Conservation (phyloP, 2,113 vertebrate genomes). For the Orientallactaga bullata region DNA sequence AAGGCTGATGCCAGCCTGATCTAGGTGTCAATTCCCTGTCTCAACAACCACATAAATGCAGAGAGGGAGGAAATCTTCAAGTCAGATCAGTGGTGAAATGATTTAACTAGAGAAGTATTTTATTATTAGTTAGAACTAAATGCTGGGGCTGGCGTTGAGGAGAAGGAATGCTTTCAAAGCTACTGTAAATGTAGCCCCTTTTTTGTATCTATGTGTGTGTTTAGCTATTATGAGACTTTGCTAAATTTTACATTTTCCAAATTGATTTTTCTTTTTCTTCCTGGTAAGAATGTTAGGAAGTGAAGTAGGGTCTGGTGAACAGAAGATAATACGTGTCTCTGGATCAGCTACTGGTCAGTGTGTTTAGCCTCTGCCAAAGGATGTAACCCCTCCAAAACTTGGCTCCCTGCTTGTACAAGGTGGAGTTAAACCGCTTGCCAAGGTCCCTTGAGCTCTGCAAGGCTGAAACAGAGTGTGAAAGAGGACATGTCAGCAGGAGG, state of each 20-base stretch:
- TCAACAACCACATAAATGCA: background rate
- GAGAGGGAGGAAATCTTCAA: background rate
- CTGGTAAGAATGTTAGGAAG: background rate
- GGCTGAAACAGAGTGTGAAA: background rate
- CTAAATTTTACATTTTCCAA: conserved; percentile 10
- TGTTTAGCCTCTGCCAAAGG: background rate
- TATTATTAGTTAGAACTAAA: background rate
- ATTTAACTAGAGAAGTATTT: background rate
- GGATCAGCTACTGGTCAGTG: background rate
- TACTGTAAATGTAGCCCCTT: background rate
- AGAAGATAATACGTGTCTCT: background rate
- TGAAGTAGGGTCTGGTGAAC: background rate
- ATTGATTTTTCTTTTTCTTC: background rate
- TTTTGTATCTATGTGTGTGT: background rate
- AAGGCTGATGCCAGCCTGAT: background rate
- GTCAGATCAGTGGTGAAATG: background rate
- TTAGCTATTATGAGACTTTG: background rate
- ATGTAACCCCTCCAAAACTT: background rate
- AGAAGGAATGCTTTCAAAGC: background rate
- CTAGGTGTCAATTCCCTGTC: too few species aligned
- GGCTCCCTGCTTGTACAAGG: background rate
- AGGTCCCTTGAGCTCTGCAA: background rate
- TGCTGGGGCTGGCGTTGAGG: rapidly evolving
- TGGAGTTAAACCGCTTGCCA: background rate
- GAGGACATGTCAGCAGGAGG: background rate